phyloP scores from a whole-genome alignment of 2,113 vertebrate genomes.

The Anguilla japonica region DNA sequence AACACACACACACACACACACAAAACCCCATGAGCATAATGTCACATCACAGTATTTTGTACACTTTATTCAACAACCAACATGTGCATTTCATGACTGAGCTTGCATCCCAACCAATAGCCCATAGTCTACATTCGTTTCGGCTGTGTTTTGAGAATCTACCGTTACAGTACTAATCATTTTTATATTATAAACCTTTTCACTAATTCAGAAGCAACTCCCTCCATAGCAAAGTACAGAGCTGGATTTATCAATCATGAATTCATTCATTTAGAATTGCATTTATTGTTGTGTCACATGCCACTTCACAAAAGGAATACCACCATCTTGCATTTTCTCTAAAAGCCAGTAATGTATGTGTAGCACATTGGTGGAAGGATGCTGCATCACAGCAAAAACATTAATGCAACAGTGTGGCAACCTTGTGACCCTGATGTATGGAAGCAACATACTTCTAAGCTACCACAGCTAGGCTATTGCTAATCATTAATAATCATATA shows the following conservation, averaged over 20 bases:
- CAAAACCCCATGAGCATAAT: no score
- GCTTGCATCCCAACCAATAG: no score
- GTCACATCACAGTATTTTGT: no score
- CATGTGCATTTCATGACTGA: no score
- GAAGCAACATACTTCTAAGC: neutral
- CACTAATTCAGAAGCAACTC: neutral
- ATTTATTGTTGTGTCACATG: neutral
- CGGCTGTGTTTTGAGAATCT: no score
- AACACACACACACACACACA: neutral
- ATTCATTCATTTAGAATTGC: neutral
- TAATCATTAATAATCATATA: neutral
- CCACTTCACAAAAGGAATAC: no score
- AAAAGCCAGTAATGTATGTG: neutral
- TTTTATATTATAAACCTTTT: neutral
- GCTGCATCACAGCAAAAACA: neutral
- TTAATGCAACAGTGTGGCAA: neutral
- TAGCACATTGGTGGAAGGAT: neutral
- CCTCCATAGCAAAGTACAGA: neutral
- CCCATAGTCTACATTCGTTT: no score
- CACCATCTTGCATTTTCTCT: neutral
- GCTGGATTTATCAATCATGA: neutral
- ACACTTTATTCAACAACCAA: no score
- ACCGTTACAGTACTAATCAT: no score
- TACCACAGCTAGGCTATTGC: neutral
- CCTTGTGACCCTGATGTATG: neutral